These are phyloP conservation scores for Leptinotarsa defecta DNA, from an alignment of 1,140 invertebrate species.

Conservation along the genomic window DNA sequence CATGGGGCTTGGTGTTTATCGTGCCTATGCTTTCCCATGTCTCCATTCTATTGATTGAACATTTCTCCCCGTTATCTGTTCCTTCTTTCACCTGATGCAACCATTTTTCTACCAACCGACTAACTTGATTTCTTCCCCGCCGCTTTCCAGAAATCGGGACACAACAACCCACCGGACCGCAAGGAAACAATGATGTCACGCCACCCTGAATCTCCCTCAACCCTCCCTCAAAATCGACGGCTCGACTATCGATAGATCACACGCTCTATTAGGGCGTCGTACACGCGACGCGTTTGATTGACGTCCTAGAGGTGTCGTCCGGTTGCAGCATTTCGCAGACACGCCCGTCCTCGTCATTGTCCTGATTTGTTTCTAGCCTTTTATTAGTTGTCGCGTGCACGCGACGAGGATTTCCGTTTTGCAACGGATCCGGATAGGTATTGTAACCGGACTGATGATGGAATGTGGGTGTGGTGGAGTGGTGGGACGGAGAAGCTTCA, in stretches of 20 bases:
- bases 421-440: too few species aligned
- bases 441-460: too few species aligned
- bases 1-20: too few species aligned
- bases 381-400: neutral
- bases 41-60: too few species aligned
- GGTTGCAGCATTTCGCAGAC: neutral
- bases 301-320: neutral
- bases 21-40: too few species aligned
- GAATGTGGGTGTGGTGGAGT: too few species aligned
- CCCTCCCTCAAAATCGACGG: neutral
- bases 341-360: neutral
- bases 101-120: too few species aligned
- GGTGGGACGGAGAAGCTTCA: too few species aligned
- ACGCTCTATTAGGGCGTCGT: constrained; percentile 5
- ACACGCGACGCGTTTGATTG: neutral
- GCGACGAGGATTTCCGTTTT: neutral
- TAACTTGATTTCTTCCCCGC: too few species aligned
- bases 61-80: too few species aligned
- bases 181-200: neutral
- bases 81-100: too few species aligned
- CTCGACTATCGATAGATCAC: constrained; percentile 5
- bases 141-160: neutral
- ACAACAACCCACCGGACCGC: neutral
- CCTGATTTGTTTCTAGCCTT: neutral
- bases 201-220: neutral